Base-by-base conservation (phyloP, 1,140 invertebrate genomes). In the Geopemphigus sp. region DNA sequence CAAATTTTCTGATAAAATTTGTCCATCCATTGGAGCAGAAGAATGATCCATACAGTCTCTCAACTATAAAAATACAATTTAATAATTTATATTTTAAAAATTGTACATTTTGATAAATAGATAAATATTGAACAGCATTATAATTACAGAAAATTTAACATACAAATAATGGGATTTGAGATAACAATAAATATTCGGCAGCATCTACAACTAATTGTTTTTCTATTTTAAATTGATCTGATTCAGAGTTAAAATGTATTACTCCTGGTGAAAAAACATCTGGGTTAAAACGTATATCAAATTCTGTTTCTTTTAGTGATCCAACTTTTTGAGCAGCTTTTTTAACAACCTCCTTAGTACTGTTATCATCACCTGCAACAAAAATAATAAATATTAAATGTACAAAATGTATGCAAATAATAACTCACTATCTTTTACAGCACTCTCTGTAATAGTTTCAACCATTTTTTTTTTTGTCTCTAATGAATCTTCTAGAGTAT, bases 231-330 rank as follows among this genome's bases (percentile, higher is more conserved):
- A 97, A 87, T 63, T 88, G 87, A 8, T 88, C 87, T 59, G 91
- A 87, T 80, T 89, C 87, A 29, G 89, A 86, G 83, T 93, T 90
- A 22, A 90, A 88, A 88, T 98, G 96, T 74, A 88, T 89, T 54
- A 99, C 96, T 80, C 95, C 95, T 1, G 94, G 92, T 10, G 96
- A 98, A 87, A 94, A 99, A 74, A 98, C 94, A 87, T 99, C 98
- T 0, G 98, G 96, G 87, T 99, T 99, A 86, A 99, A 99, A 70
- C 95, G 90, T 80, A 99, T 94, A 84, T 97, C 95, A 85, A 99
- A 98, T 86, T 98, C 96, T 56, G 90, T 93, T 81, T 96, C 94
- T 84, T 95, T 96, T 4, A 98, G 88, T 5, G 96, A 98, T 0
- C 95, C 95, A 22, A 98, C 96, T 57, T 94, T 92, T 15, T 89